These are phyloP conservation scores for Thyatira batis DNA, from an alignment of 2,888 invertebrate species.

Conservation along the genomic window DNA sequence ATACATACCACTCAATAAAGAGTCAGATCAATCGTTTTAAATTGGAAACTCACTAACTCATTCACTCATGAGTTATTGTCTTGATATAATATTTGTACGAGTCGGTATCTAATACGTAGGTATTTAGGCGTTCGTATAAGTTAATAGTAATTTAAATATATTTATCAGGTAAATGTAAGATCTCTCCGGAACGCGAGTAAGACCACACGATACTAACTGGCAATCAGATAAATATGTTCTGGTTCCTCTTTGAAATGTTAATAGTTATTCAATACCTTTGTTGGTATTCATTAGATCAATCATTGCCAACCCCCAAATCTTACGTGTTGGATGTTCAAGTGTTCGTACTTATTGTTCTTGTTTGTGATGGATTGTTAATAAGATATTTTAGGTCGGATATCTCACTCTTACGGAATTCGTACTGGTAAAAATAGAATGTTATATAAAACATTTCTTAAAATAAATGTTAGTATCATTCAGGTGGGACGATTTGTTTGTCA, in stretches of 20 bases:
- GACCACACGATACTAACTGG: too few species aligned
- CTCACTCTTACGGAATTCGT: background rate
- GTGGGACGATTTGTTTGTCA: slow-evolving; percentile 10
- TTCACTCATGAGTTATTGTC: too few species aligned
- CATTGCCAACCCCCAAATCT: background rate
- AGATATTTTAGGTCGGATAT: background rate
- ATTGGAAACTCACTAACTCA: too few species aligned
- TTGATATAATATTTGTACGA: too few species aligned
- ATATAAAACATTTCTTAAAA: background rate
- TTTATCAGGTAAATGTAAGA: too few species aligned
- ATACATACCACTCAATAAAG: too few species aligned
- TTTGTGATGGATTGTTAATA: background rate
- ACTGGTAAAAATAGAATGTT: background rate
- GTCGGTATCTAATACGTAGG: too few species aligned
- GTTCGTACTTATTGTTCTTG: background rate
- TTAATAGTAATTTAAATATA: too few species aligned
- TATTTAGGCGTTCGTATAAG: too few species aligned
- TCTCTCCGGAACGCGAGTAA: too few species aligned
- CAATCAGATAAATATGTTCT: too few species aligned
- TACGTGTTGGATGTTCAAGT: background rate
- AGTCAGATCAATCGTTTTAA: too few species aligned
- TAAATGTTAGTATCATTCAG: background rate
- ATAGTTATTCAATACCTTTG: background rate
- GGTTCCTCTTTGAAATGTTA: background rate
- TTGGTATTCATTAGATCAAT: slow-evolving; percentile 1